phyloP scores from a whole-genome alignment of 1,140 invertebrate species.

The Lamellibrachia luymesi region DNA sequence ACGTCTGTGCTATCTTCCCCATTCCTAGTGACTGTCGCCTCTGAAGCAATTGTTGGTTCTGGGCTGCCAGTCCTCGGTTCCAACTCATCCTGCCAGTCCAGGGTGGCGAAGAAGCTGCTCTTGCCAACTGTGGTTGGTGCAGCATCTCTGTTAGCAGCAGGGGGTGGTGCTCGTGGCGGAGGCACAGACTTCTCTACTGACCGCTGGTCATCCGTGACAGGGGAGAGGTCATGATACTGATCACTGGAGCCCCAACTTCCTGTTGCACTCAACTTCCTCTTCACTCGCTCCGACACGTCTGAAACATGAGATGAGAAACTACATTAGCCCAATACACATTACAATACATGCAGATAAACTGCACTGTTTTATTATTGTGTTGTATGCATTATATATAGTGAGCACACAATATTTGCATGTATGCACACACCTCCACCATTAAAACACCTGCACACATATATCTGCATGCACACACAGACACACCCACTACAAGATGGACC shows the following conservation, averaged over 20 bases:
- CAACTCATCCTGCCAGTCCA: conserved; percentile 39
- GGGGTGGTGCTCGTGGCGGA: conserved; percentile 16
- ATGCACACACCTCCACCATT: not conserved
- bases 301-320: not conserved
- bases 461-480: not conserved
- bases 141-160: conserved; percentile 24
- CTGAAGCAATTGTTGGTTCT: not conserved
- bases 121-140: conserved; percentile 7
- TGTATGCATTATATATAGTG: not conserved
- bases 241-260: conserved; percentile 42
- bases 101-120: conserved; percentile 40
- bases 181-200: not conserved
- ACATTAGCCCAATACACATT: not conserved
- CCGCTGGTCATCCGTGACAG: conserved; percentile 25
- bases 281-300: conserved; percentile 48
- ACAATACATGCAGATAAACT: not conserved
- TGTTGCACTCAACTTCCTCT: conserved; percentile 35
- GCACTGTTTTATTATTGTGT: too few relatives aligned
- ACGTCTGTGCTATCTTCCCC: conserved; percentile 9
- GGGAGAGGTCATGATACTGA: conserved; percentile 28
- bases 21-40: not conserved
- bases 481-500: not conserved
- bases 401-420: not conserved
- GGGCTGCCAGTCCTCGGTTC: not conserved
- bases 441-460: not conserved